These are phyloP conservation scores for Saxidomus purpurata DNA, from an alignment of 1,140 invertebrate species.

Conservation along the genomic window DNA sequence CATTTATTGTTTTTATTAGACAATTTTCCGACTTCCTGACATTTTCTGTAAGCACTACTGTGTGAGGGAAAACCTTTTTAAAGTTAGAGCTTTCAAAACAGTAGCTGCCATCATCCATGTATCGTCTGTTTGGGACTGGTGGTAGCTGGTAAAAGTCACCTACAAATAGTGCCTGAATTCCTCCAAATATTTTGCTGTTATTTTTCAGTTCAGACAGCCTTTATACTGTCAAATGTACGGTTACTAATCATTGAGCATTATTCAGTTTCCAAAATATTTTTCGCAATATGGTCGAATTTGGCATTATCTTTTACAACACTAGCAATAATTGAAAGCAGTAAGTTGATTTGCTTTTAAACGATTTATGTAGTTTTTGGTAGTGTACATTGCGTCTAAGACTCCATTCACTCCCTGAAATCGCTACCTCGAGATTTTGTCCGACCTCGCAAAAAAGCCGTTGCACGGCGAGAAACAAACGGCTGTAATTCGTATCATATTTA, in stretches of 20 bases:
- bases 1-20: not conserved
- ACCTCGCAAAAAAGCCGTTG: no score
- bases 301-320: not conserved
- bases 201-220: conserved; percentile 40
- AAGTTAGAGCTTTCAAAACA: not conserved
- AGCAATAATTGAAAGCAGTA: no score
- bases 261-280: conserved; percentile 54
- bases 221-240: conserved; percentile 33
- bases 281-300: not conserved
- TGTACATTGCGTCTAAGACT: no score
- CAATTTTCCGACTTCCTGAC: not conserved
- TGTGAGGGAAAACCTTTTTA: not conserved
- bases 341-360: no score
- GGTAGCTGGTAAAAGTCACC: not conserved
- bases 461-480: no score
- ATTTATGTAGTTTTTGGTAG: no score
- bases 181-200: no score
- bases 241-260: conserved; percentile 64
- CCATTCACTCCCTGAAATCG: no score
- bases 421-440: no score
- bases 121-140: not conserved
- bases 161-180: not conserved
- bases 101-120: not conserved
- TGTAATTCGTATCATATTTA: no score
- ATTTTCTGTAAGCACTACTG: not conserved